These are phyloP conservation scores for Dromiciops gliroides DNA, from an alignment of 2,113 vertebrate species.

Conservation along the genomic window DNA sequence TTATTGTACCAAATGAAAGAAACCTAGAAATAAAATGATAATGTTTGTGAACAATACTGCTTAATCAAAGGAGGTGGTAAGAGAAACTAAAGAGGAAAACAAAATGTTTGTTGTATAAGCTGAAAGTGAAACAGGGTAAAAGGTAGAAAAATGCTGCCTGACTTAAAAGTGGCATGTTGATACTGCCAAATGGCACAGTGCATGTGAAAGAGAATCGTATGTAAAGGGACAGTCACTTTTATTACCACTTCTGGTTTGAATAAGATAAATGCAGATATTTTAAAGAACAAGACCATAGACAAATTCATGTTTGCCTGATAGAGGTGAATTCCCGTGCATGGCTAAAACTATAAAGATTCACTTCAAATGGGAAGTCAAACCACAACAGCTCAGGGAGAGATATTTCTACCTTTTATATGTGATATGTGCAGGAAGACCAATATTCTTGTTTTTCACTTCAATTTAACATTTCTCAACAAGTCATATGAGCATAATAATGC, in stretches of 20 bases:
- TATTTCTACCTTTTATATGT: conserved; percentile 14
- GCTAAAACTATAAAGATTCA: not conserved
- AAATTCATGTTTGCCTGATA: conserved; percentile 51
- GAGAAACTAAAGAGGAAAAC: conserved; percentile 38
- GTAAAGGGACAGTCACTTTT: not conserved
- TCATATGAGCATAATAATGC: conserved; percentile 38
- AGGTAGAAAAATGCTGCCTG: not conserved
- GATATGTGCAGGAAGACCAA: conserved; percentile 20
- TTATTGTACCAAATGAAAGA: conserved; percentile 37
- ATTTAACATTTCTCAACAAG: not conserved
- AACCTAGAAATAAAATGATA: conserved; percentile 24
- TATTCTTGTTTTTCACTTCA: conserved; percentile 25
- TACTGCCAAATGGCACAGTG: conserved; percentile 16
- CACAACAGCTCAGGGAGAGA: conserved; percentile 20
- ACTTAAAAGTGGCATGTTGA: not conserved
- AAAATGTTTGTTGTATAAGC: not conserved
- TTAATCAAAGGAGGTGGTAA: conserved; percentile 53
- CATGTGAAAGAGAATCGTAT: conserved; percentile 14
- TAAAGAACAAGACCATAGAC: conserved; percentile 32
- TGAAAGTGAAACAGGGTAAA: conserved; percentile 20
- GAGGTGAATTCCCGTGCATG: not conserved
- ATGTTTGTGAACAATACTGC: conserved; percentile 35
- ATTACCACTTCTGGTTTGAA: not conserved
- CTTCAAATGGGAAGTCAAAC: conserved; percentile 38
- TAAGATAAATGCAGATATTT: conserved; percentile 29